Evolutionary conservation across 2,888 invertebrate genomes (phyloP).

Genomic region (Eulithis prunata): DNA sequence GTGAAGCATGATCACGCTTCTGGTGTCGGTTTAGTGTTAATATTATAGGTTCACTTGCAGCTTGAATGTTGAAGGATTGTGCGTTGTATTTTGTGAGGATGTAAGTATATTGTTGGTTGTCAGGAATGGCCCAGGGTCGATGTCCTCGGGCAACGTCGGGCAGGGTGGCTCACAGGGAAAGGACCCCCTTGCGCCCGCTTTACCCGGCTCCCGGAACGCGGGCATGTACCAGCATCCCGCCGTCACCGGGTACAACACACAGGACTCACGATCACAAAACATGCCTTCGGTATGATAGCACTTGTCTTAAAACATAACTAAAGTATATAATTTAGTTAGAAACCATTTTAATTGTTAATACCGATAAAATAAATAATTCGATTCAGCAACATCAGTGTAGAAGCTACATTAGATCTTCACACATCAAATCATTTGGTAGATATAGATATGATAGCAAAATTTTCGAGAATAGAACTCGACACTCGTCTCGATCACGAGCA

Average conservation of each 20-base stretch:
- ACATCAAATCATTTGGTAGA: too few relatives aligned
- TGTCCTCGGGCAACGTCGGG: slow-evolving; percentile 66
- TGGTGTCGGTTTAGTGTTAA: slow-evolving; percentile 34
- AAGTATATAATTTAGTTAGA: background rate
- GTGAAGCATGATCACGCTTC: slow-evolving; percentile 31
- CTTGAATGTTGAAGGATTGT: slow-evolving; percentile 10
- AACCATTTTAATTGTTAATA: too few relatives aligned
- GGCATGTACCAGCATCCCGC: slow-evolving; percentile 75
- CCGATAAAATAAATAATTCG: too few relatives aligned
- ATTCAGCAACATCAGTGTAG: too few relatives aligned
- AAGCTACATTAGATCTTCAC: too few relatives aligned
- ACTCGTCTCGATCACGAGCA: too few relatives aligned
- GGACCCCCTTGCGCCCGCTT: slow-evolving; percentile 74
- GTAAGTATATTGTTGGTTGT: slow-evolving; percentile 32
- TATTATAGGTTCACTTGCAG: slow-evolving; percentile 5
- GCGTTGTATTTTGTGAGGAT: slow-evolving; percentile 11
- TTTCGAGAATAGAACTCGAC: too few relatives aligned
- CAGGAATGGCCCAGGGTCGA: slow-evolving; percentile 74
- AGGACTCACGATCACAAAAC: slow-evolving; percentile 69
- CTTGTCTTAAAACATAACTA: background rate
- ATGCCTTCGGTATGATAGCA: slow-evolving; percentile 67
- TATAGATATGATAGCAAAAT: too few relatives aligned
- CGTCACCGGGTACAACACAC: slow-evolving; percentile 74
- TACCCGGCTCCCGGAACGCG: slow-evolving; percentile 62
- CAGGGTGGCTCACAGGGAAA: slow-evolving; percentile 75